phyloP scores from a whole-genome alignment of 2,888 invertebrate species.

The Apomyelois bistriatella region DNA sequence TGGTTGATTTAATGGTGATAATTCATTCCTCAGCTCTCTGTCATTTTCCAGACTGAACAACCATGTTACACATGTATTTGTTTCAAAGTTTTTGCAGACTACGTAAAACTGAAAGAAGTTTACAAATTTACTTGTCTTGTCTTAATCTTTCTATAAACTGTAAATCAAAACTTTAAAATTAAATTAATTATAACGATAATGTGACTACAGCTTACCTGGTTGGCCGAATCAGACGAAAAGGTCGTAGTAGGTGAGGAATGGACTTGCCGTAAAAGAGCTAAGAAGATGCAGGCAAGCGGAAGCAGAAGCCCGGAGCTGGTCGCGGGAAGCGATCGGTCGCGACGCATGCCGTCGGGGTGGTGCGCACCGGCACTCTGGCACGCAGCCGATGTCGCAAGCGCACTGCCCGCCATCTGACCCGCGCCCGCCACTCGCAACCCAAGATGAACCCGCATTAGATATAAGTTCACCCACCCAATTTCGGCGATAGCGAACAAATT shows the following conservation, averaged over 20 bases:
- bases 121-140: background rate
- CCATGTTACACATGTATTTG: conserved; percentile 43
- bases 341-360: conserved; percentile 61
- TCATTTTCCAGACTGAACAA: conserved; percentile 25
- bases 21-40: conserved; percentile 20
- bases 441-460: conserved; percentile 64
- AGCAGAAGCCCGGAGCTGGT: conserved; percentile 22
- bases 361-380: conserved; percentile 53
- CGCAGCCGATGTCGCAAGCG: conserved; percentile 33
- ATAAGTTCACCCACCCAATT: conserved; percentile 76
- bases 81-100: conserved; percentile 41
- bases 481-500: conserved; percentile 59
- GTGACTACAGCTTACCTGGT: background rate
- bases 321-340: conserved; percentile 31
- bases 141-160: background rate
- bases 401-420: conserved; percentile 65
- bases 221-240: background rate
- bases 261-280: conserved; percentile 14
- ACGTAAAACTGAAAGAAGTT: conserved; percentile 37
- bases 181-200: too few species aligned
- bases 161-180: too few species aligned
- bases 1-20: conserved; percentile 24
- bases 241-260: background rate
- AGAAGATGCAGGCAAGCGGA: conserved; percentile 16
- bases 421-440: conserved; percentile 46